phyloP scores from a whole-genome alignment of 2,888 invertebrate species.

The Aphrophora alni region DNA sequence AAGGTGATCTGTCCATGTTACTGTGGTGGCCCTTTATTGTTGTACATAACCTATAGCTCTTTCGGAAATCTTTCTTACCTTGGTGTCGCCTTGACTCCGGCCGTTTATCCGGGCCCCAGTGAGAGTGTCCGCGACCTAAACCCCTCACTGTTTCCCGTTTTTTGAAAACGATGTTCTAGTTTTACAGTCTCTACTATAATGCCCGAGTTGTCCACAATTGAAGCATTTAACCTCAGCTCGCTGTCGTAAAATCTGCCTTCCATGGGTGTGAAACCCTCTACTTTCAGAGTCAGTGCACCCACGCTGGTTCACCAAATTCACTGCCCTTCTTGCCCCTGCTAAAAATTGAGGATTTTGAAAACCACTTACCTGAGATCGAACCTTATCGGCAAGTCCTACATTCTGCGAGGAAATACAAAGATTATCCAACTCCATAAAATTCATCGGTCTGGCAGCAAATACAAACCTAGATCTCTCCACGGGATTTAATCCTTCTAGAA shows the following conservation, averaged over 20 bases:
- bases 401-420: neutral
- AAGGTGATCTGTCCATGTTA: neutral
- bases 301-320: neutral
- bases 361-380: neutral
- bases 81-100: neutral
- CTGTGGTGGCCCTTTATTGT: neutral
- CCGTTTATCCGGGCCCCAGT: neutral
- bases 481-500: neutral
- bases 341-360: neutral
- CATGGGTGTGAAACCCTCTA: too few relatives aligned
- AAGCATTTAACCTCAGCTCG: too few relatives aligned
- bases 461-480: constrained; percentile 6
- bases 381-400: neutral
- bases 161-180: too few relatives aligned
- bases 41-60: neutral
- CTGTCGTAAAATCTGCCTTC: too few relatives aligned
- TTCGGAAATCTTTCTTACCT: neutral
- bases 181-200: too few relatives aligned
- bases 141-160: too few relatives aligned
- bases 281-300: too few relatives aligned
- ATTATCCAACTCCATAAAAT: constrained; percentile 10
- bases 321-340: neutral
- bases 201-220: too few relatives aligned
- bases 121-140: neutral
- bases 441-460: constrained; percentile 2